phyloP scores from a whole-genome alignment of 35 echinoderm and acorn worm genomes.

The Holothuria glaberrima region DNA sequence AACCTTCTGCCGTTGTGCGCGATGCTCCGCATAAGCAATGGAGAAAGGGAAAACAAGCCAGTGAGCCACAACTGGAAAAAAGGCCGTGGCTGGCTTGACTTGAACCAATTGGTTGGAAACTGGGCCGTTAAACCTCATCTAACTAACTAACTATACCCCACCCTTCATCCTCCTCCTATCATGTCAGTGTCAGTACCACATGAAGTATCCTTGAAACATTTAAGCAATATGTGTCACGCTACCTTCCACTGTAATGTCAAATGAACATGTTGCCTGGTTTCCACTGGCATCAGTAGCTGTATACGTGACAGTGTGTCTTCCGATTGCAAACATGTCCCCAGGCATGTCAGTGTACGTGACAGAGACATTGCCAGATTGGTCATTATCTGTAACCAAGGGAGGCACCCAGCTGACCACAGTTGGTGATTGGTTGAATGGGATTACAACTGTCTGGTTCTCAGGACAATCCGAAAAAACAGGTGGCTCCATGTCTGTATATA shows the following conservation, averaged over 20 bases:
- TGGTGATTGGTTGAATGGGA: background rate
- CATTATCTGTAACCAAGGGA: constrained; percentile 53
- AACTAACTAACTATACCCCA: too few relatives aligned
- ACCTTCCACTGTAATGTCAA: constrained; percentile 66
- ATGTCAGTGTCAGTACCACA: too few relatives aligned
- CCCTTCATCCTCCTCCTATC: too few relatives aligned
- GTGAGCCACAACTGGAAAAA: too few relatives aligned
- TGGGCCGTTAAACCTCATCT: too few relatives aligned
- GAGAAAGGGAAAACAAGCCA: too few relatives aligned
- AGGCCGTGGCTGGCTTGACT: too few relatives aligned
- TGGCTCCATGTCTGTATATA: constrained; percentile 31
- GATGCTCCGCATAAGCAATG: too few relatives aligned
- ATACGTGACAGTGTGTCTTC: constrained; percentile 52
- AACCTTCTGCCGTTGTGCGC: too few relatives aligned
- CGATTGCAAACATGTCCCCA: constrained; percentile 31
- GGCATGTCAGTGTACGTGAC: constrained; percentile 34
- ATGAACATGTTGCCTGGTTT: constrained; percentile 53
- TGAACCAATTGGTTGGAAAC: too few relatives aligned
- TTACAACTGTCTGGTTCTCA: background rate
- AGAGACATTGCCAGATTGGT: background rate
- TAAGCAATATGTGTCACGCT: too few relatives aligned
- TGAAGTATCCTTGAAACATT: too few relatives aligned
- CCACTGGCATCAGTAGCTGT: constrained; percentile 59
- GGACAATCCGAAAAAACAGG: constrained; percentile 30
- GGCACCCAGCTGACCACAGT: constrained; percentile 15